Conservation (phyloP, 2,888 invertebrate genomes). For the Thysanoteuthis rhombus region DNA sequence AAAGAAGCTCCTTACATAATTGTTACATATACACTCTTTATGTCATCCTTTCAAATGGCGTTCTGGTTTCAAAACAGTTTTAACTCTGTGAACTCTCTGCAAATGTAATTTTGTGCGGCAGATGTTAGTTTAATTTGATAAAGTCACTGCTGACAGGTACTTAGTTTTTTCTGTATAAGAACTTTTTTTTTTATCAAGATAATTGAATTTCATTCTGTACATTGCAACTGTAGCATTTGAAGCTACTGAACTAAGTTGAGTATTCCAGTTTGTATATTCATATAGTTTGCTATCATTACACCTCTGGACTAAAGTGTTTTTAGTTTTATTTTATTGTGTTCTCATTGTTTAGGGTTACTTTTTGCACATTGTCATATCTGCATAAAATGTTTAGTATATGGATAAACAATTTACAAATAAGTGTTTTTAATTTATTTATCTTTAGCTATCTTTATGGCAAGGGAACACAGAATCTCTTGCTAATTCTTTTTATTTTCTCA, state of each 20-base stretch:
- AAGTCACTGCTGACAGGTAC: background rate
- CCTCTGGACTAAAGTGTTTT: background rate
- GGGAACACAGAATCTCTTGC: background rate
- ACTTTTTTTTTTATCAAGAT: background rate
- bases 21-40: background rate
- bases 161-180: background rate
- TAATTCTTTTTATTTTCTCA: background rate
- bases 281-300: background rate
- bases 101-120: background rate
- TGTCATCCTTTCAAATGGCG: background rate
- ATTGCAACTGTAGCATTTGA: background rate
- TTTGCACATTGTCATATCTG: background rate
- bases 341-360: background rate
- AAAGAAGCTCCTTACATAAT: too few species aligned
- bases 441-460: background rate
- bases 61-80: background rate
- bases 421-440: background rate
- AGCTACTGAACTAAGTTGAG: background rate
- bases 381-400: background rate
- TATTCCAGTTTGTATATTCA: background rate
- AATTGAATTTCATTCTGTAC: background rate
- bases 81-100: background rate
- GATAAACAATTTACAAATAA: background rate
- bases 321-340: background rate
- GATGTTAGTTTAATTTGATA: background rate